phyloP scores from a whole-genome alignment of 2,797 vertebrate genomes.

The Liparis tanakae region DNA sequence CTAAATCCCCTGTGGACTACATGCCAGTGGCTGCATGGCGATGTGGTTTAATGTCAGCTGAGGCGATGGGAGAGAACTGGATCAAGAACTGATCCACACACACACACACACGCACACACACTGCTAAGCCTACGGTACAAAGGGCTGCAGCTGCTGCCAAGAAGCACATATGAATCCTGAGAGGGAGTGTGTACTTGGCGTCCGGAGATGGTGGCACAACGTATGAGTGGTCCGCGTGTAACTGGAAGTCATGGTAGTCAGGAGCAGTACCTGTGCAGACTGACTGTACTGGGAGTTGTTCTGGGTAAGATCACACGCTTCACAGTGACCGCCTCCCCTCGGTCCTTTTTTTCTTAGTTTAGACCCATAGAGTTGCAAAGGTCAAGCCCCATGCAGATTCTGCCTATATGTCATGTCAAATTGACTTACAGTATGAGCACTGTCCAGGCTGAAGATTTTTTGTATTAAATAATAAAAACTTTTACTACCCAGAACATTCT shows the following conservation, averaged over 20 bases:
- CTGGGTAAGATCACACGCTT: neutral
- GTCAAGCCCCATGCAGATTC: slow-evolving; percentile 5
- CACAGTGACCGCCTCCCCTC: neutral
- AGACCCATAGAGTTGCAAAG: neutral
- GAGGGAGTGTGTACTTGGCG: slow-evolving; percentile 31
- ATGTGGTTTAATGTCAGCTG: slow-evolving; percentile 67
- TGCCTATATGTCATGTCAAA: neutral
- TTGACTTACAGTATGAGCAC: neutral
- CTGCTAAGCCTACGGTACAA: slow-evolving; percentile 51
- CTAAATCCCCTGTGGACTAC: slow-evolving; percentile 55
- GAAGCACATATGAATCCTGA: slow-evolving; percentile 41
- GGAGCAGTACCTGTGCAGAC: slow-evolving; percentile 3
- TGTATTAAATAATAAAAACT: neutral
- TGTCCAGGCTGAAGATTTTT: neutral
- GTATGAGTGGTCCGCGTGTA: slow-evolving; percentile 9
- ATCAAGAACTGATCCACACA: slow-evolving; percentile 32
- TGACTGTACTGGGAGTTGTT: neutral
- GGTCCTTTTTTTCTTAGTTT: neutral
- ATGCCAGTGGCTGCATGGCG: slow-evolving; percentile 70
- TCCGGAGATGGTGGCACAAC: slow-evolving; percentile 25
- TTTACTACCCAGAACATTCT: neutral
- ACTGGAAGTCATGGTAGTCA: slow-evolving; percentile 22
- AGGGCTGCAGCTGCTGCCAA: slow-evolving; percentile 65
- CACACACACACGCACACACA: slow-evolving; percentile 43
- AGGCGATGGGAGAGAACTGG: slow-evolving; percentile 40